Conservation (phyloP, 2,888 invertebrate genomes). For the Rhogogaster chlorosoma region DNA sequence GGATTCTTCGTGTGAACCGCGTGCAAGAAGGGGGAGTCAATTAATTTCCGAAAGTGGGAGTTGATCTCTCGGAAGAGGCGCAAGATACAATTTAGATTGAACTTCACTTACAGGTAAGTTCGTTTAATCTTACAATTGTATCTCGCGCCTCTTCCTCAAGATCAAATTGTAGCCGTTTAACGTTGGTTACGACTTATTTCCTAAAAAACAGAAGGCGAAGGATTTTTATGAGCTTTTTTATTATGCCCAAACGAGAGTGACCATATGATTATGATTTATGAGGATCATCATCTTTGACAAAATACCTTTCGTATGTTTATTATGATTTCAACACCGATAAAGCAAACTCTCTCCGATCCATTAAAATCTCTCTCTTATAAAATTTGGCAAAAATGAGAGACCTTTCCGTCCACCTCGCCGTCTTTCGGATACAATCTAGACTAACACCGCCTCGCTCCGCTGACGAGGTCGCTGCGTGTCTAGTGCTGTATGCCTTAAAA, state of each 20-base stretch:
- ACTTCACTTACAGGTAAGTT: constrained; percentile 48
- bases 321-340: too few species aligned
- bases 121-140: constrained; percentile 52
- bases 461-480: constrained; percentile 63
- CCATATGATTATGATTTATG: too few species aligned
- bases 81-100: constrained; percentile 17
- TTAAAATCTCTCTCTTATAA: constrained; percentile 57
- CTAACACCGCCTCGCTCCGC: constrained; percentile 59
- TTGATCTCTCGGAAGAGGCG: constrained; percentile 52
- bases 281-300: too few species aligned
- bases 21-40: too few species aligned
- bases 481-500: constrained; percentile 62
- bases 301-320: too few species aligned
- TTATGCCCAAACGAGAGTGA: too few species aligned
- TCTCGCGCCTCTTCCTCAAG: not conserved
- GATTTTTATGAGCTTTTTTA: constrained; percentile 44
- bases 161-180: constrained; percentile 49
- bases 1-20: too few species aligned
- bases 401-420: constrained; percentile 61
- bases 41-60: too few species aligned
- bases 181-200: too few species aligned
- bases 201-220: too few species aligned
- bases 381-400: constrained; percentile 61
- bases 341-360: too few species aligned
- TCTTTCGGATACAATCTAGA: constrained; percentile 59